phyloP scores from a whole-genome alignment of 2,797 vertebrate species.

The Lutjanus campechanus region DNA sequence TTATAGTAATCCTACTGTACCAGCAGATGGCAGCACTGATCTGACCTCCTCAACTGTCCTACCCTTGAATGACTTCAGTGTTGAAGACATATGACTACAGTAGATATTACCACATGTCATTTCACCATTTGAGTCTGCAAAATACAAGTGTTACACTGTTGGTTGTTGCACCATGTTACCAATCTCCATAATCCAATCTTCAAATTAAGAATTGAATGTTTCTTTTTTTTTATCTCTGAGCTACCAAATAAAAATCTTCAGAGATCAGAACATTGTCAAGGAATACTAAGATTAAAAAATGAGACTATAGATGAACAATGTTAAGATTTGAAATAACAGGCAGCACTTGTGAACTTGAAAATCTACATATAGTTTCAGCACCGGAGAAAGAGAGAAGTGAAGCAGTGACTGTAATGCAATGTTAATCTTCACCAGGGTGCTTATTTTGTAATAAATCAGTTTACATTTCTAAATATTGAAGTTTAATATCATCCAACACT shows the following conservation, averaged over 20 bases:
- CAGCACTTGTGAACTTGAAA: neutral
- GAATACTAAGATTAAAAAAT: neutral
- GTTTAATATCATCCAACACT: neutral
- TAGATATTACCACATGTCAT: conserved; percentile 14
- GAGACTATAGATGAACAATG: neutral
- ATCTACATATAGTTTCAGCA: conserved; percentile 2
- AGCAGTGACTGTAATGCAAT: neutral
- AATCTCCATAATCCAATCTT: neutral
- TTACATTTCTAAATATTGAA: neutral
- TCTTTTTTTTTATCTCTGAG: neutral
- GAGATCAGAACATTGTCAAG: neutral
- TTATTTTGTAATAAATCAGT: neutral
- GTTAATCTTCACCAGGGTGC: neutral
- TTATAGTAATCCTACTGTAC: conserved; percentile 2
- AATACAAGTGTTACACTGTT: neutral
- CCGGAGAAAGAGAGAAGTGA: neutral
- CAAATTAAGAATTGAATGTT: neutral
- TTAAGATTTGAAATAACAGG: neutral
- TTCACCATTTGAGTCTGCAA: conserved; percentile 26
- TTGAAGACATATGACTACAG: neutral
- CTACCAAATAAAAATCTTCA: neutral
- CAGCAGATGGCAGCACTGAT: conserved; percentile 74
- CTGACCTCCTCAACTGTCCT: neutral
- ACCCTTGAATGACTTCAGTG: conserved; percentile 7
- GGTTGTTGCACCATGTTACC: neutral